Conservation (phyloP, 2,113 vertebrate species). For the Dermatemys mawii region DNA sequence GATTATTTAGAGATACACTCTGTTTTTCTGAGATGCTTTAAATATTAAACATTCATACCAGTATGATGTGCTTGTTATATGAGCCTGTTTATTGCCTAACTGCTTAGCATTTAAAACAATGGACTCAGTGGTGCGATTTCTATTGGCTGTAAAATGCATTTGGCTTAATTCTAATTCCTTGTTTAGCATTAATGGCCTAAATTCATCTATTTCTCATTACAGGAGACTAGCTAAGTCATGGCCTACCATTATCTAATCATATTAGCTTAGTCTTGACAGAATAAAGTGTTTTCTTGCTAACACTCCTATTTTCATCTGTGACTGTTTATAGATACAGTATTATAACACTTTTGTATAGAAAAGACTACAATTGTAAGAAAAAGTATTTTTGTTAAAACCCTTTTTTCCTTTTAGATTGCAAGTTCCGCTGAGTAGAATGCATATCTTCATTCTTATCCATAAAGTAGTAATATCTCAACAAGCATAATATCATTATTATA, state of each 20-base stretch:
- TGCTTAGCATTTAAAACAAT: conserved; percentile 6
- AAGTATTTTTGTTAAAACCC: neutral
- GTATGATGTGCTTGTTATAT: neutral
- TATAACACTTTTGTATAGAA: neutral
- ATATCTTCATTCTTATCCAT: neutral
- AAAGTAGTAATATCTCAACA: neutral
- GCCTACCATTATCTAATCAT: neutral
- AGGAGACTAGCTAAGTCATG: neutral
- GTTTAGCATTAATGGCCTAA: neutral
- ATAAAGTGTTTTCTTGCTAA: neutral
- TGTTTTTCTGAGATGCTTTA: conserved; percentile 22
- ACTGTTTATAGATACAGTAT: neutral
- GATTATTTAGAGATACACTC: neutral
- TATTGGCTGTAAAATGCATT: neutral
- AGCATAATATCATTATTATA: neutral
- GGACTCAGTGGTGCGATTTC: neutral
- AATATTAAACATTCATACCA: conserved; percentile 7
- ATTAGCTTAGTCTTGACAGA: neutral
- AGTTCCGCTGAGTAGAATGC: neutral
- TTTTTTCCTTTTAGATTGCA: neutral
- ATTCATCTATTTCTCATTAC: neutral
- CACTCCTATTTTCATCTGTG: neutral
- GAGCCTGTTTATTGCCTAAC: conserved; percentile 19
- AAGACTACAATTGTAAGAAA: neutral
- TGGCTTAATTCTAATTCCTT: neutral